phyloP scores from a whole-genome alignment of 2,797 vertebrate species.

The Phoxinus dragarum region DNA sequence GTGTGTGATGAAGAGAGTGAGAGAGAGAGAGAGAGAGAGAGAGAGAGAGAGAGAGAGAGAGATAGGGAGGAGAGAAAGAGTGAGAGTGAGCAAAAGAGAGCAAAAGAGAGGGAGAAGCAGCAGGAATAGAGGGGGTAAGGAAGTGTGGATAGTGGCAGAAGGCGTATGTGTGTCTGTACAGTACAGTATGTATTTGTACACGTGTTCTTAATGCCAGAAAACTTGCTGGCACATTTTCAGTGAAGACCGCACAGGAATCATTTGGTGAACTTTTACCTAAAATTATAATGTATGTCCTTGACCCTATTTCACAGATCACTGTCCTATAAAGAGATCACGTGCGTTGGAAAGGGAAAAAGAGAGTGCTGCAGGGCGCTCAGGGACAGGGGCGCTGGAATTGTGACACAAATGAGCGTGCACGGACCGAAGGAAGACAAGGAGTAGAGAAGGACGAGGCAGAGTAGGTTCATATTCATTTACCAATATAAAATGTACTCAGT shows the following conservation, averaged over 20 bases:
- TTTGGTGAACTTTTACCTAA: conserved; percentile 36
- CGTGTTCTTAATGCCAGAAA: conserved; percentile 23
- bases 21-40: conserved; percentile 37
- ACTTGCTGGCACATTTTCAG: conserved; percentile 18
- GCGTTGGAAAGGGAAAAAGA: conserved; percentile 56
- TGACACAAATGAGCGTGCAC: conserved; percentile 1
- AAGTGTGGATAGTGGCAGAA: conserved; percentile 60
- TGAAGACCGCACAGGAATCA: neutral
- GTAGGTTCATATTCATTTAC: neutral
- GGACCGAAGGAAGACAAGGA: neutral
- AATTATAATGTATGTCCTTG: conserved; percentile 45
- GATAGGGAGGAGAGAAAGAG: conserved; percentile 39
- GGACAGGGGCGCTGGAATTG: neutral
- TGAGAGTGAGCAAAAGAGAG: conserved; percentile 22
- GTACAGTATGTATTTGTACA: conserved; percentile 40
- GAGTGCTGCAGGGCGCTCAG: conserved; percentile 23
- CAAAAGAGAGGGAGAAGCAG: conserved; percentile 43
- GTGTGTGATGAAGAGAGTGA: conserved; percentile 41
- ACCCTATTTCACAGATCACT: conserved; percentile 68
- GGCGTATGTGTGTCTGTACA: conserved; percentile 45
- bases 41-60: conserved; percentile 39
- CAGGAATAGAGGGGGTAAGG: conserved; percentile 36
- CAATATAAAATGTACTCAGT: neutral
- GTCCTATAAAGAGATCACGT: conserved; percentile 61
- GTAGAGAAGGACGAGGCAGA: neutral